A percentile compares a stretch with the other conserved stretches of the same genome.
These are phyloP conservation scores for Myotis pilosus DNA, from an alignment of 2,797 vertebrate species.

Conservation along the genomic window DNA sequence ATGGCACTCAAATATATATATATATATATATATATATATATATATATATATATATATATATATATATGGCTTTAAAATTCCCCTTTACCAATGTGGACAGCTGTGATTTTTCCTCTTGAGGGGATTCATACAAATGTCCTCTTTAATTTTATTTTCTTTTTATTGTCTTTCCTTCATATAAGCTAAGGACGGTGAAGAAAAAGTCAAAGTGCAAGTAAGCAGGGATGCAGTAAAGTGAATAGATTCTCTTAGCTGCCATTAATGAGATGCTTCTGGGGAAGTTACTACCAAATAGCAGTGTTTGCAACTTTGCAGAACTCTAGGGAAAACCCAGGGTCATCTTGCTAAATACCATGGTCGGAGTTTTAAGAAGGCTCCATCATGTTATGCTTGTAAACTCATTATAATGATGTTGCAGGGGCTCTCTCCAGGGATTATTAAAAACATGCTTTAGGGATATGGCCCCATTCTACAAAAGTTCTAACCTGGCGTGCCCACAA, in stretches of 20 bases:
- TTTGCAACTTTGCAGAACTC: constrained; percentile 45
- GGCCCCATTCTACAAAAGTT: background rate
- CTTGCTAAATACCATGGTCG: background rate
- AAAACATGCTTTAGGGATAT: accelerated
- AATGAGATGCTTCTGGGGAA: constrained; percentile 36
- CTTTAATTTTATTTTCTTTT: constrained; percentile 59
- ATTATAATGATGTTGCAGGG: background rate
- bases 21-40: too few relatives aligned
- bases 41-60: too few relatives aligned
- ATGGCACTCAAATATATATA: background rate
- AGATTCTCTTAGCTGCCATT: constrained; percentile 40
- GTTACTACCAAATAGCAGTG: background rate
- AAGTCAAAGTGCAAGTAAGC: constrained; percentile 53
- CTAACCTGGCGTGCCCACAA: background rate
- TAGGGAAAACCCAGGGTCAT: constrained; percentile 13
- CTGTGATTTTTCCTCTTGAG: background rate
- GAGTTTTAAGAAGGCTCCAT: background rate
- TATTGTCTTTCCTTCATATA: background rate
- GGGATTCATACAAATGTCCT: background rate
- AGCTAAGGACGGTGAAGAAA: constrained; percentile 1
- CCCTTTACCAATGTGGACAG: background rate
- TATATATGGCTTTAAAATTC: background rate
- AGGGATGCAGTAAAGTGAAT: constrained; percentile 43
- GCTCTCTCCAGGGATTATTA: background rate
- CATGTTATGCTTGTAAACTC: background rate